These are phyloP conservation scores for Epinephelus awoara DNA, from an alignment of 2,797 vertebrate species.

Conservation along the genomic window DNA sequence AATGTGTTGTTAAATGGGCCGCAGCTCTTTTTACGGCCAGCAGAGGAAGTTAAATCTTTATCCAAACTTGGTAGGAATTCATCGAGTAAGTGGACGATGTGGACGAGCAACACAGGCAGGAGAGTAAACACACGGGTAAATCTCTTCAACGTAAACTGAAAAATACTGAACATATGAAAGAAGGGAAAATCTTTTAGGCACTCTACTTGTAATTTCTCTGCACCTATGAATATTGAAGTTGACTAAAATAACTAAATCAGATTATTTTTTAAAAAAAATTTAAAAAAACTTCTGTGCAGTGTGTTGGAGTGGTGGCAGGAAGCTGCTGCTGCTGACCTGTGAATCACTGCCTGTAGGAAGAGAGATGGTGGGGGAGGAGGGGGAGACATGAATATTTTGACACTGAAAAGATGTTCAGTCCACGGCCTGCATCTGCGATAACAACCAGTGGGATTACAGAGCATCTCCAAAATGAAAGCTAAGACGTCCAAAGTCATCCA, in stretches of 20 bases:
- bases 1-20: no score
- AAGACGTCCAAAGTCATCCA: neutral
- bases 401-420: conserved; percentile 29
- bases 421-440: conserved; percentile 1
- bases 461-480: neutral
- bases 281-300: conserved; percentile 11
- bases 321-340: conserved; percentile 43
- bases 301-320: conserved; percentile 28
- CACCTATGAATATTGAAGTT: conserved; percentile 17
- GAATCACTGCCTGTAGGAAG: conserved; percentile 66
- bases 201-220: neutral
- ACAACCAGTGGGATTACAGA: conserved; percentile 21
- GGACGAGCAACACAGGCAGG: no score
- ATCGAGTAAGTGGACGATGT: no score
- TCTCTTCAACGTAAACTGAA: no score
- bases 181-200: neutral
- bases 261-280: no score
- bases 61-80: no score
- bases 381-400: conserved; percentile 37
- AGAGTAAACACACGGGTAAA: no score
- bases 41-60: no score
- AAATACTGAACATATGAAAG: neutral
- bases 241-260: conserved; percentile 3
- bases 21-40: no score
- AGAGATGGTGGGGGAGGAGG: conserved; percentile 44